Percentiles rank a stretch among this genome's conserved stretches.
Conservation (phyloP, 2,113 vertebrate species). For the Hippocampus mohnikei region DNA sequence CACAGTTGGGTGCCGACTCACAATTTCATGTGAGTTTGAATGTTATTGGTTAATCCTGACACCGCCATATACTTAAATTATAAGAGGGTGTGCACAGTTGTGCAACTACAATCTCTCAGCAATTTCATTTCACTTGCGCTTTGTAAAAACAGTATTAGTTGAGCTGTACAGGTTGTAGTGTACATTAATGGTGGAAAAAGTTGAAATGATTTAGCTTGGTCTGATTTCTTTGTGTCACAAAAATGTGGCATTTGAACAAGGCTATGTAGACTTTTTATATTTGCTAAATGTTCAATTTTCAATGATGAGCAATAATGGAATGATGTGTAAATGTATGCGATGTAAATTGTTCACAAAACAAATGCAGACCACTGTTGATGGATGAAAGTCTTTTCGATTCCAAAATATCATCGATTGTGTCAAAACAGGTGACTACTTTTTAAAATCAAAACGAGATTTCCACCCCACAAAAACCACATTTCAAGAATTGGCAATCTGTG, state of each 20-base stretch:
- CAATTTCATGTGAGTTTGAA: background rate
- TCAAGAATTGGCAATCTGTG: constrained; percentile 16
- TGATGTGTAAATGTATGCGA: constrained; percentile 32
- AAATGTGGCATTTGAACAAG: background rate
- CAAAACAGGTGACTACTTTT: background rate
- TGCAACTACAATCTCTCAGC: background rate
- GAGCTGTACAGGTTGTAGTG: background rate
- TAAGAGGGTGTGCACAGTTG: background rate
- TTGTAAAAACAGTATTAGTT: background rate
- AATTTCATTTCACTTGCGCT: background rate
- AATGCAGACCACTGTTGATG: constrained; percentile 20
- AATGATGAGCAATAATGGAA: constrained; percentile 47
- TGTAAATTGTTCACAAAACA: constrained; percentile 15
- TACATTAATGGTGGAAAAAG: background rate
- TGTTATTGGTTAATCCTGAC: background rate
- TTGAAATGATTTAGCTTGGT: background rate
- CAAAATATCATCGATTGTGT: constrained; percentile 6
- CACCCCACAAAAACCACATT: constrained; percentile 32
- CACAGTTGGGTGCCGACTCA: too few species aligned
- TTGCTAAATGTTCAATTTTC: background rate
- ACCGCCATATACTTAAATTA: background rate
- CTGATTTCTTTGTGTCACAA: background rate
- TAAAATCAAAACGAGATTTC: constrained; percentile 23
- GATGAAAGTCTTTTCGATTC: constrained; percentile 27
- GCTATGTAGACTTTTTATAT: background rate